Conservation (phyloP, 2,113 vertebrate species). For the Sardina pilchardus region DNA sequence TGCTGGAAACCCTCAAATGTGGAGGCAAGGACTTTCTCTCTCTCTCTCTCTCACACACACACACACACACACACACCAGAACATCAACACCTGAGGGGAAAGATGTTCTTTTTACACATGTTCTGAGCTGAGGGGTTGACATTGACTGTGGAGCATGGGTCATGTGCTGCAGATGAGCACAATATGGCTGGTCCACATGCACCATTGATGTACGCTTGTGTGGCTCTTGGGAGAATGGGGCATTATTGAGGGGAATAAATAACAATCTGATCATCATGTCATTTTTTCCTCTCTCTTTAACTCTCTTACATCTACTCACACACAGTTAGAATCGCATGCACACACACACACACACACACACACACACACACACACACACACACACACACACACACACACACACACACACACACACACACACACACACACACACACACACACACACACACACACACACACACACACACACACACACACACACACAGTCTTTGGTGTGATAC, state of each 20-base stretch:
- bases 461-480: neutral
- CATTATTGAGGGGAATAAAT: neutral
- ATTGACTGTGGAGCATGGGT: neutral
- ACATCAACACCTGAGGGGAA: neutral
- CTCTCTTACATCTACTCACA: neutral
- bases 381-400: neutral
- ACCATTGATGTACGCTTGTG: neutral
- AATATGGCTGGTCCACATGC: neutral
- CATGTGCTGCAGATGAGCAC: neutral
- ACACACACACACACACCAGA: slow-evolving; percentile 6
- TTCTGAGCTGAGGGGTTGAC: neutral
- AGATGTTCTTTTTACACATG: neutral
- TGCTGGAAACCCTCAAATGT: neutral
- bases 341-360: neutral
- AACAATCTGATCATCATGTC: neutral
- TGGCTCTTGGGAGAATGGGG: neutral
- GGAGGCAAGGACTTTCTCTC: neutral
- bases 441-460: neutral
- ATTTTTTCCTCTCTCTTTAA: neutral
- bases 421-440: neutral
- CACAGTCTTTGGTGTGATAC: neutral
- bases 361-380: neutral
- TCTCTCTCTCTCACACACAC: neutral
- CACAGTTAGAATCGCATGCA: neutral
- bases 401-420: neutral